Evolutionary conservation across 1,140 invertebrate genomes (phyloP), one percentile per base, ranked within the genome.

Genomic region (Zophobas atratus): DNA sequence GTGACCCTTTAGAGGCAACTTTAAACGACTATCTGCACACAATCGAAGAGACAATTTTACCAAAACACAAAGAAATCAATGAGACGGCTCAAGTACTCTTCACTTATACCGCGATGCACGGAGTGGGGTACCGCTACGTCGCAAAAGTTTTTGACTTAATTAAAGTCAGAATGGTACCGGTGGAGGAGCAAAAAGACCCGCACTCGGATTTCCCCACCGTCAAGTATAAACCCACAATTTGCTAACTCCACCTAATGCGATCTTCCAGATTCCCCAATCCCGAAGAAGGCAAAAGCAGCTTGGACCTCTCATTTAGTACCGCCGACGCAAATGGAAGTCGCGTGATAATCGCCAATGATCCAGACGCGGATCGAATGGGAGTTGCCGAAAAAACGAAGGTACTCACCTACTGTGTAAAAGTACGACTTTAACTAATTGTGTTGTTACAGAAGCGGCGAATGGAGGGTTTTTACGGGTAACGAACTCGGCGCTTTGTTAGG

Each of bases 121-220:
- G 99, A 35, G 98, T 99, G 8, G 97, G 97, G 0, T 94, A 96
- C 85, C 86, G 91, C 5, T 98, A 93, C 85, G 91, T 98, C 79
- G 84, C 89, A 49, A 87, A 92, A 80, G 93, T 95, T 2, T 96
- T 99, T 83, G 88, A 93, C 81, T 85, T 86, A 41, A 92, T 94
- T 72, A 92, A 93, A 79, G 93, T 99, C 53, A 91, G 92, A 86
- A 92, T 95, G 87, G 82, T 96, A 79, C 91, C 94, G 32, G 98
- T 99, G 0, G 86, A 88, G 73, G 92, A 97, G 81, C 95, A 99
- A 89, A 92, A 94, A 79, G 88, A 95, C 76, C 95, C 98, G 0
- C 93, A 99, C 89, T 98, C 98, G 0, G 96, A 99, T 78, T 99
- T 99, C 88, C 93, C 98, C 0, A 99, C 98, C 0, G 98, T 99